Evolutionary conservation across 1,140 invertebrate genomes (phyloP).

Genomic region (Aphis gossypii): DNA sequence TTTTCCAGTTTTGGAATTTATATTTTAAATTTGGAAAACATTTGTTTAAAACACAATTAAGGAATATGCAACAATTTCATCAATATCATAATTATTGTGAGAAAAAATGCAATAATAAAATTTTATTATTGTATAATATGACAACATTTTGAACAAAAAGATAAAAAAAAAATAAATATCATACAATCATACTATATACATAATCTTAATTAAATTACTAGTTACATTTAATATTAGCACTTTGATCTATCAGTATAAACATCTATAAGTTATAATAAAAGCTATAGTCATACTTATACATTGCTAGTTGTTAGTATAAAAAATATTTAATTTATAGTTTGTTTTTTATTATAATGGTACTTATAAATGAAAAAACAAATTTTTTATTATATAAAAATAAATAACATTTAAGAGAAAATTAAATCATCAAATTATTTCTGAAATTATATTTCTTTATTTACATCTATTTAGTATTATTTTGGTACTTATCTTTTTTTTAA

Average conservation of each 20-base stretch:
- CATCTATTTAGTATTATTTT: not conserved
- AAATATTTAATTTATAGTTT: not conserved
- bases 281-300: not conserved
- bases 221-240: conserved; percentile 39
- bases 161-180: not conserved
- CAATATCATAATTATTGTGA: not conserved
- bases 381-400: no score
- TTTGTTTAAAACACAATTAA: not conserved
- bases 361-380: not conserved
- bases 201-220: conserved; percentile 18
- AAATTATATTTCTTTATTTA: not conserved
- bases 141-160: conserved; percentile 9
- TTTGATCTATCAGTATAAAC: conserved; percentile 31
- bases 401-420: not conserved
- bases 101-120: not conserved
- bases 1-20: not conserved
- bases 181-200: not conserved
- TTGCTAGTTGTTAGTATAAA: not conserved
- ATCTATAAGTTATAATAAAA: not conserved
- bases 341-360: not conserved
- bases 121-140: conserved; percentile 32
- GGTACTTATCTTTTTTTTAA: not conserved
- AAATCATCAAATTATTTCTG: not conserved
- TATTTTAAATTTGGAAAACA: not conserved
- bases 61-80: not conserved